phyloP scores from a whole-genome alignment of 1,140 invertebrate species.

The Ctenoplectra terminalis region DNA sequence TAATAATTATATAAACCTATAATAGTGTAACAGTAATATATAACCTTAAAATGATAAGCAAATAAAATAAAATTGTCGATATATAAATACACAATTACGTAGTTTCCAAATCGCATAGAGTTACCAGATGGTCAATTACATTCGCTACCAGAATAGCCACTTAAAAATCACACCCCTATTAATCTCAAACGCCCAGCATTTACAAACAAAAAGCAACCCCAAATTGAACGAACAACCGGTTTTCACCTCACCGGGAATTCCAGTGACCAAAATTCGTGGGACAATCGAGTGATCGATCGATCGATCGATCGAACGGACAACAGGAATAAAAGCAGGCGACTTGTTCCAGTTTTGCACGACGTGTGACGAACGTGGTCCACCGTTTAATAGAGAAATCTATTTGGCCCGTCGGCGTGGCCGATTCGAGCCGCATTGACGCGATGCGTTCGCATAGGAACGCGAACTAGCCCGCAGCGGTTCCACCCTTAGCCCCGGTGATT shows the following conservation, averaged over 20 bases:
- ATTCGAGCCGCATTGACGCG: slow-evolving; percentile 9
- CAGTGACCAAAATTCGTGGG: not conserved
- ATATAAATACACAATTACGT: too few relatives aligned
- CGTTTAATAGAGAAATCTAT: slow-evolving; percentile 43
- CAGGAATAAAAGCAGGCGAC: not conserved
- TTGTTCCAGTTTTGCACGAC: slow-evolving; percentile 26
- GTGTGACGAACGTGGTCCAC: not conserved
- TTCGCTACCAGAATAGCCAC: not conserved
- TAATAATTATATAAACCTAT: too few relatives aligned
- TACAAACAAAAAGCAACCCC: slow-evolving; percentile 1
- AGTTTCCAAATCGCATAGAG: too few relatives aligned
- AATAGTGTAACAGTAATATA: too few relatives aligned
- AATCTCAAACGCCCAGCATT: not conserved
- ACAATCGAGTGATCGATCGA: slow-evolving; percentile 6
- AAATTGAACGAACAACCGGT: not conserved
- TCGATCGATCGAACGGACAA: not conserved
- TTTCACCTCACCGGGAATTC: not conserved
- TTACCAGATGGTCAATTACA: too few relatives aligned
- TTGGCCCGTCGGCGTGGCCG: not conserved
- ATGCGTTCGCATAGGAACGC: not conserved
- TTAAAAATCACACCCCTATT: not conserved
- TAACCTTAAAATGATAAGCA: too few relatives aligned
- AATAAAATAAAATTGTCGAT: too few relatives aligned
- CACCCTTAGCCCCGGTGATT: slow-evolving; percentile 6
- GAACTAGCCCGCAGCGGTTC: not conserved